Evolutionary conservation across 2,888 invertebrate species (phyloP).

Genomic region (Tubiluchus corallicola): DNA sequence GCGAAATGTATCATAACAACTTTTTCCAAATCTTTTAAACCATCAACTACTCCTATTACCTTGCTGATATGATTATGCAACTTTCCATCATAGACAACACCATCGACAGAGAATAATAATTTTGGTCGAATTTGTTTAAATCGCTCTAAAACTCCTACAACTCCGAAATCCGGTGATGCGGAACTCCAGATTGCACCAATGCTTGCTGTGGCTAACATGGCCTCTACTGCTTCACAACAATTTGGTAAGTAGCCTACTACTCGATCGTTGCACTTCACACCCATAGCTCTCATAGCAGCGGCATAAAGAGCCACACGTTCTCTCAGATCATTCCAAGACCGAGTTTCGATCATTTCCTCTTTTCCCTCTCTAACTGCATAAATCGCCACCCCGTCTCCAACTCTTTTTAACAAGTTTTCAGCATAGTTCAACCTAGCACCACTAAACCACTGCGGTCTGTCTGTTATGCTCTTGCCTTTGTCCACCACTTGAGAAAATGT

Average conservation of each 20-base stretch:
- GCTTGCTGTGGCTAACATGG: conserved; percentile 35
- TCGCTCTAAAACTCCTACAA: conserved; percentile 33
- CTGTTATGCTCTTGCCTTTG: conserved; percentile 26
- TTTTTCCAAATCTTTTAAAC: conserved; percentile 14
- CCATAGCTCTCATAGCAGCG: conserved; percentile 26
- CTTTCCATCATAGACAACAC: conserved; percentile 36
- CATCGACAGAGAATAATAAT: conserved; percentile 35
- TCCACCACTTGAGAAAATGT: conserved; percentile 27
- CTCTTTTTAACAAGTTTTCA: conserved; percentile 32
- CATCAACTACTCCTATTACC: conserved; percentile 31
- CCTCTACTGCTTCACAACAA: conserved; percentile 33
- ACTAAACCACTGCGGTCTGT: conserved; percentile 35
- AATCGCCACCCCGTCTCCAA: conserved; percentile 30
- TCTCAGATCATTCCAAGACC: conserved; percentile 27
- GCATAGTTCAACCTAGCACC: conserved; percentile 35
- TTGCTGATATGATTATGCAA: conserved; percentile 33
- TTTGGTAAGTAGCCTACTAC: conserved; percentile 38
- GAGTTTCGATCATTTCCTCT: conserved; percentile 17
- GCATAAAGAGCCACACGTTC: conserved; percentile 28
- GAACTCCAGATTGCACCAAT: conserved; percentile 38
- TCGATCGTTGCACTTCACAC: conserved; percentile 31
- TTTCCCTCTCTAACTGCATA: conserved; percentile 30
- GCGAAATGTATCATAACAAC: conserved; percentile 16
- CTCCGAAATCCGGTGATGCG: conserved; percentile 37
- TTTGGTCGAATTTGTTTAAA: conserved; percentile 36